Base-by-base conservation (phyloP, 2,888 invertebrate genomes). In the Rhamnusium bicolor region DNA sequence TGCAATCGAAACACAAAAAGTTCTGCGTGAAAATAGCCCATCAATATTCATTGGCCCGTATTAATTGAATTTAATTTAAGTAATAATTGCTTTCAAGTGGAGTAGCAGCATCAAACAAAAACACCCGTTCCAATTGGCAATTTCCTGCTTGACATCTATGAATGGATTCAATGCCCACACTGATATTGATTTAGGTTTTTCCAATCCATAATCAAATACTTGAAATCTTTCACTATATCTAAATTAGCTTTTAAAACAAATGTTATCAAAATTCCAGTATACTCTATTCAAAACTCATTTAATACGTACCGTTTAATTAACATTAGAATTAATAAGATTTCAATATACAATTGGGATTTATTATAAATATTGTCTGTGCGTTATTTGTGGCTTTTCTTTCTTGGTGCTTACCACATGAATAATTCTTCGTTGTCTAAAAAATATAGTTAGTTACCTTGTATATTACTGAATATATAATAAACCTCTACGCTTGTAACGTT, bases 141-240 rank as follows among this genome's bases (percentile, higher is more conserved):
- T 72, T 72, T 68, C 72, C 67, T 63, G 68, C 63, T 68, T 63
- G 72, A 72, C 72, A 72, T 68, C 63, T 72, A 68, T 68, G 68
- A 68, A 72, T 72, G 68, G 49, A 58, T 62, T 29, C 54, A 54
- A 27, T 61, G 62, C 67, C 68, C 67, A 62, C 67, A 68, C 10
- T 49, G 40, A 47, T 65, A 71, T 65, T 32, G 49, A 65, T 65
- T 18, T 12, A 29, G 53, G 53, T 54, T 65, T 65, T 65, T 40
- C 18, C 5, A 29, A 32, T 53, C 16, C 32, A 51, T 54, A 32
- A 32, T 29, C 19, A 29, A 63, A 49, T 63, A 27, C 24, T 53
- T 29, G 47, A 61, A 47, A 46, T 47, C 65, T 53, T 18, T 29
- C 32, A 40, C 65, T 54, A 54, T 29, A 27, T 54, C 40, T 27